Conservation (phyloP, 2,888 invertebrate genomes). For the Lissonota sp. region DNA sequence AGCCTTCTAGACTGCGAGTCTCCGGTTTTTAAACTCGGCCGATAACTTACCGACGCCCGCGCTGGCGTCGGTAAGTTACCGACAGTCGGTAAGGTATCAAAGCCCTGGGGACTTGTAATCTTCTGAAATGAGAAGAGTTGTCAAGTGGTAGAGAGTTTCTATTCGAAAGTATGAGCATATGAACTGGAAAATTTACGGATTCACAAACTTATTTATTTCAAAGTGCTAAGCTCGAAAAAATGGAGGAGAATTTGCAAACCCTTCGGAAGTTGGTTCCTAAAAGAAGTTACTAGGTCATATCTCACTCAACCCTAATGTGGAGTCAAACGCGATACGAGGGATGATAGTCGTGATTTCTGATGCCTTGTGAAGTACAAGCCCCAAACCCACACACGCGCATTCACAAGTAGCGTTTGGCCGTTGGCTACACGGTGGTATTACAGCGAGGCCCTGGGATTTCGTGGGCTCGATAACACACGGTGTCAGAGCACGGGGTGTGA, state of each 20-base stretch:
- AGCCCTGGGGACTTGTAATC: no score
- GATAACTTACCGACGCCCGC: no score
- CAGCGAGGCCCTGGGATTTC: conserved; percentile 73
- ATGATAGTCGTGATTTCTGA: conserved; percentile 50
- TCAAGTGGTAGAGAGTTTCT: no score
- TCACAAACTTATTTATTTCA: no score
- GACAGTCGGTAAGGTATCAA: no score
- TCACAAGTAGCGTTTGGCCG: conserved; percentile 33
- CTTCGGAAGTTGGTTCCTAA: background rate
- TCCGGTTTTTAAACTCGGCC: no score
- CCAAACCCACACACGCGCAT: background rate
- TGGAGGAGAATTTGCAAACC: background rate
- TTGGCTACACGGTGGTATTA: conserved; percentile 66
- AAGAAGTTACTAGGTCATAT: background rate
- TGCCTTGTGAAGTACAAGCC: background rate
- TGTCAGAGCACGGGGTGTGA: conserved; percentile 19
- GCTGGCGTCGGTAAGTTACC: no score
- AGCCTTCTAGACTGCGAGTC: no score
- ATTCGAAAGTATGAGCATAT: no score
- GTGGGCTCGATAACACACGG: conserved; percentile 73
- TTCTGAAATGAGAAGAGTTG: no score
- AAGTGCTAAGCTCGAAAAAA: no score
- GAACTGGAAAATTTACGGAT: no score
- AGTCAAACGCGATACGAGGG: conserved; percentile 13
- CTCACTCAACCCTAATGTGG: conserved; percentile 9